Evolutionary conservation across 2,113 vertebrate species (phyloP).

Genomic region (Calyptommatus sinebrachiatus): DNA sequence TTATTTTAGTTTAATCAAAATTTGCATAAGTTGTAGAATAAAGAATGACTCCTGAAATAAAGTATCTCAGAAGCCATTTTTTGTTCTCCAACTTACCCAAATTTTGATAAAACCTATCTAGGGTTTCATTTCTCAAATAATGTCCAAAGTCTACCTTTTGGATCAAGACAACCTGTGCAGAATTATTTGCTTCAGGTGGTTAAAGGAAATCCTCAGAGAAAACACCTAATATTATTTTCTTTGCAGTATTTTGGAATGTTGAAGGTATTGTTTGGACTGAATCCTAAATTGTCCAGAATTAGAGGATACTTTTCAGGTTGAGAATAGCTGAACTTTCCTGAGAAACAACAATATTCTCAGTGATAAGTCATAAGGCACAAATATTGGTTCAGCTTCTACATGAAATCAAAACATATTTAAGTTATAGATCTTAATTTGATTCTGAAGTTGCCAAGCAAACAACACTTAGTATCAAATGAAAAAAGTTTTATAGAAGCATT

Average conservation of each 20-base stretch:
- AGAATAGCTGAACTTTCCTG: too few relatives aligned
- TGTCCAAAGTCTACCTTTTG: not conserved
- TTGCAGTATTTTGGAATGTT: not conserved
- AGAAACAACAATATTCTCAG: too few relatives aligned
- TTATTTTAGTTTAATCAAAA: too few relatives aligned
- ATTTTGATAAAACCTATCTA: not conserved
- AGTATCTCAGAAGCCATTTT: not conserved
- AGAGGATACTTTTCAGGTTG: not conserved
- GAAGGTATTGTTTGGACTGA: not conserved
- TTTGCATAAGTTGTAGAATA: too few relatives aligned
- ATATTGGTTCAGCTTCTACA: not conserved
- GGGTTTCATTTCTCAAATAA: not conserved
- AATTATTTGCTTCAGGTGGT: not conserved
- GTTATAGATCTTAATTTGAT: not conserved
- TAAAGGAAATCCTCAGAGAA: not conserved
- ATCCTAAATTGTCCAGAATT: not conserved
- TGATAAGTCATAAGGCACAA: not conserved
- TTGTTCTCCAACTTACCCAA: not conserved
- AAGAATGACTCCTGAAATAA: too few relatives aligned
- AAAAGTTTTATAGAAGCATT: too few relatives aligned
- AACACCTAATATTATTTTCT: not conserved
- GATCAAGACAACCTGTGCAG: not conserved
- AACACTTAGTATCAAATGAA: too few relatives aligned
- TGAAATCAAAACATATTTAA: not conserved
- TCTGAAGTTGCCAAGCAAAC: not conserved